These are phyloP conservation scores for Philopedon plagiatum DNA, from an alignment of 2,888 invertebrate species.

Conservation along the genomic window DNA sequence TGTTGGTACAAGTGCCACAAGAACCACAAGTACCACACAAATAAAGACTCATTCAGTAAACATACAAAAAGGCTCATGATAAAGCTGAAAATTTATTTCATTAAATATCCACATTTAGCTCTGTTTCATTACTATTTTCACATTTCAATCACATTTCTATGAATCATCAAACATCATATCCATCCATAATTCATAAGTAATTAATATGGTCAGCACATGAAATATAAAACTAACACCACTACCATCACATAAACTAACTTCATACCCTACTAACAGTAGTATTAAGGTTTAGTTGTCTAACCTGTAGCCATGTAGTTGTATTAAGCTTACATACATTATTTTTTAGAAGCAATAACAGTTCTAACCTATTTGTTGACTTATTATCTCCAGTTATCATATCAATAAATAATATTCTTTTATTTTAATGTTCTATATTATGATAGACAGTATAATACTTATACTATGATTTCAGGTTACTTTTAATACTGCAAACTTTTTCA, in stretches of 20 bases:
- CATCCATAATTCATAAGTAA: not conserved
- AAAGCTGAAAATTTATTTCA: not conserved
- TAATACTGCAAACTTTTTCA: too few species aligned
- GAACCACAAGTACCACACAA: not conserved
- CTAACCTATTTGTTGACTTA: too few species aligned
- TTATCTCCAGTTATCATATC: too few species aligned
- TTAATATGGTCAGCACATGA: not conserved
- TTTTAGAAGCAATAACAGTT: too few species aligned
- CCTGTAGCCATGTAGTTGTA: too few species aligned
- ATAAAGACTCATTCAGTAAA: not conserved
- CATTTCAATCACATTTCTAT: not conserved
- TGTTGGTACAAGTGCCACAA: slow-evolving; percentile 26
- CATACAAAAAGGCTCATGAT: not conserved
- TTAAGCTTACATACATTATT: too few species aligned
- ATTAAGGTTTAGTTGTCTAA: not conserved
- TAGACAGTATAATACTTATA: too few species aligned
- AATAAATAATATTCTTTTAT: too few species aligned
- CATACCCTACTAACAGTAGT: not conserved
- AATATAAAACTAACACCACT: not conserved
- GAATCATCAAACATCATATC: not conserved
- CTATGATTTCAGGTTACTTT: too few species aligned
- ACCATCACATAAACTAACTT: not conserved
- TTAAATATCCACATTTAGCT: too few species aligned
- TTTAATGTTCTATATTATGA: too few species aligned
- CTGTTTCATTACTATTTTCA: too few species aligned